Conservation (phyloP, 2,113 vertebrate species). For the human region DNA sequence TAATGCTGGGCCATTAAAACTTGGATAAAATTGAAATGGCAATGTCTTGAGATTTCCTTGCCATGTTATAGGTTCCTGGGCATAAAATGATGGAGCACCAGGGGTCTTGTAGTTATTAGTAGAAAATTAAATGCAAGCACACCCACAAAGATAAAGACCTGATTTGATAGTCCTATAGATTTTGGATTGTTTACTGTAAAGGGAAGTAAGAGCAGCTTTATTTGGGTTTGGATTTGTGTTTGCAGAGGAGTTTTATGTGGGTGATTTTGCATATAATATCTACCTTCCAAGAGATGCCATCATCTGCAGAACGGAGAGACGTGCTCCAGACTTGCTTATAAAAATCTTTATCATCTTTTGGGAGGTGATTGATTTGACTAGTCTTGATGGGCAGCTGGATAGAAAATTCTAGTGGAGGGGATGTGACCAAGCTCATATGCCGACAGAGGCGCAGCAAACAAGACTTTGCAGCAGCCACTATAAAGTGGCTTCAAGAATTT, state of each 20-base stretch:
- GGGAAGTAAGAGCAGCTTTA: slow-evolving; percentile 31
- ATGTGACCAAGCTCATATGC: background rate
- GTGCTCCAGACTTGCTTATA: background rate
- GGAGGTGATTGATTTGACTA: background rate
- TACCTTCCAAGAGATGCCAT: background rate
- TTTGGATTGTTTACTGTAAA: slow-evolving; percentile 18
- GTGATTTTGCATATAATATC: background rate
- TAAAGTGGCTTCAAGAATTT: background rate
- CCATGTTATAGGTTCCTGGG: background rate
- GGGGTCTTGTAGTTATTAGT: background rate
- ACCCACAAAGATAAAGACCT: slow-evolving; percentile 22
- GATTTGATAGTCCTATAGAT: background rate
- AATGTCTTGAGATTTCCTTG: slow-evolving; percentile 21
- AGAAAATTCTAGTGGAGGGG: background rate
- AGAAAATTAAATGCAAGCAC: slow-evolving; percentile 44
- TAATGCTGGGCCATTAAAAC: background rate
- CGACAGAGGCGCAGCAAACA: slow-evolving; percentile 17
- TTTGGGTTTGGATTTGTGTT: background rate
- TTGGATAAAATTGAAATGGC: slow-evolving; percentile 18
- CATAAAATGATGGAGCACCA: background rate
- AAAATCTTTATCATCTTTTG: background rate
- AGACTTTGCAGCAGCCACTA: background rate
- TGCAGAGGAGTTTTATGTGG: background rate
- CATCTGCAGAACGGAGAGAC: background rate
- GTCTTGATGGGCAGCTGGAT: background rate